phyloP scores from a whole-genome alignment of 2,113 vertebrate genomes.

The Paramormyrops kingsleyae region DNA sequence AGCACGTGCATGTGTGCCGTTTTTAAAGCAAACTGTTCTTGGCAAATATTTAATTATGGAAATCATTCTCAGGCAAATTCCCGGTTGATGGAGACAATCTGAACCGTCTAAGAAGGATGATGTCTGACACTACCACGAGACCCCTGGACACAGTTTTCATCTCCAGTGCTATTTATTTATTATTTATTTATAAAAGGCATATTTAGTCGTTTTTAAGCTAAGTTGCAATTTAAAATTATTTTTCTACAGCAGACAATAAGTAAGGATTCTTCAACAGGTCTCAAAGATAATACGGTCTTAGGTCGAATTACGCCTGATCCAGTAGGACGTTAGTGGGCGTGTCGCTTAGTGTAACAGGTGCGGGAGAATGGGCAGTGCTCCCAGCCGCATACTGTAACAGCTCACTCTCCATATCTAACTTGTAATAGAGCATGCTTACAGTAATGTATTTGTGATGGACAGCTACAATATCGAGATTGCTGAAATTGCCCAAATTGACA shows the following conservation, averaged over 20 bases:
- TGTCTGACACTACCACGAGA: constrained; percentile 10
- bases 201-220: neutral
- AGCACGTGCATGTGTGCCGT: neutral
- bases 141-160: constrained; percentile 5
- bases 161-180: constrained; percentile 41
- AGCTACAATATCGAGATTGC: neutral
- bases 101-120: neutral
- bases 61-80: neutral
- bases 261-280: neutral
- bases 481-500: neutral
- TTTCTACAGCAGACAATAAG: neutral
- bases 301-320: neutral
- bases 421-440: neutral
- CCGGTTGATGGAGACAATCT: neutral
- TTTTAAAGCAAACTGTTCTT: neutral
- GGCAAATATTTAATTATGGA: neutral
- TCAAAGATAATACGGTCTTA: neutral
- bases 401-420: neutral
- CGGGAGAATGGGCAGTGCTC: neutral
- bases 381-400: neutral
- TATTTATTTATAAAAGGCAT: constrained; percentile 44
- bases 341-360: neutral
- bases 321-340: neutral
- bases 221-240: neutral
- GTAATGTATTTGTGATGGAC: neutral